Conservation (phyloP, 2,797 vertebrate species). For the Gallinago stenura region DNA sequence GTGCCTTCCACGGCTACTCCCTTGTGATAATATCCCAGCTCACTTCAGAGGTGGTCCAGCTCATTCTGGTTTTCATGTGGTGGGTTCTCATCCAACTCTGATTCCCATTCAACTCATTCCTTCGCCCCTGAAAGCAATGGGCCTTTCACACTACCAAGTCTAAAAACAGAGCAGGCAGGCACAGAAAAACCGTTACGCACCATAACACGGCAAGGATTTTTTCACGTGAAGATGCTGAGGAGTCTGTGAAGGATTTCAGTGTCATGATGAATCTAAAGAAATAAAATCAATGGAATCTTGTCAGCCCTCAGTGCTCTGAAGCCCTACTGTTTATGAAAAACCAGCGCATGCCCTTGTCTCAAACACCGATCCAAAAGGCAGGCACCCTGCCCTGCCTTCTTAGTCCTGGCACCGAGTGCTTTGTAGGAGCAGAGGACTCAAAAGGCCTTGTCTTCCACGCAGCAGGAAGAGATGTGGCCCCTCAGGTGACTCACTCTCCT, state of each 20-base stretch:
- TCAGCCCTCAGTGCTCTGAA: background rate
- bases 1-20: background rate
- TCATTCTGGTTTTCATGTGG: background rate
- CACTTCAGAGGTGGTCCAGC: background rate
- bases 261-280: conserved; percentile 87
- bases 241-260: conserved; percentile 85
- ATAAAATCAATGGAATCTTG: background rate
- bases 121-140: background rate
- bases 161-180: background rate
- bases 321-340: background rate
- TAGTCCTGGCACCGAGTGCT: background rate
- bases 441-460: background rate
- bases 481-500: background rate
- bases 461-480: background rate
- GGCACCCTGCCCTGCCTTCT: background rate
- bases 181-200: conserved; percentile 74
- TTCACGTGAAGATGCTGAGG: conserved; percentile 80
- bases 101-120: background rate
- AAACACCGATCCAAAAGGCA: background rate
- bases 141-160: background rate
- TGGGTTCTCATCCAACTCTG: background rate
- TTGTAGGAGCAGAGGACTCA: background rate
- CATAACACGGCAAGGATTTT: conserved; percentile 90
- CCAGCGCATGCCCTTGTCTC: background rate
- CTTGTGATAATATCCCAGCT: background rate